Conservation (phyloP, 2,888 invertebrate genomes). For the Germaria angustata region DNA sequence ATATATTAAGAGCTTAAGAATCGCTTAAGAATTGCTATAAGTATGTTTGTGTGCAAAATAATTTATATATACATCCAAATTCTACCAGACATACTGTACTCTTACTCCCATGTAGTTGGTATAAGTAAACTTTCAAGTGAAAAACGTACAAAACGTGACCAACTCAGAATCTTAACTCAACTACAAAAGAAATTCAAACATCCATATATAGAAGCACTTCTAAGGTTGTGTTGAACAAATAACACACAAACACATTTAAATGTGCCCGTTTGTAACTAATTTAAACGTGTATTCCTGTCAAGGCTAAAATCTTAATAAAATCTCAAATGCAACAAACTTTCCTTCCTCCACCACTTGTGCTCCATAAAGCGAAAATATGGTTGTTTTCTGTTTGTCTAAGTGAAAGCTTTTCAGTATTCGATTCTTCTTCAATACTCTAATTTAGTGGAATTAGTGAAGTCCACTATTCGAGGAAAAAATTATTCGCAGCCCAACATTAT, state of each 20-base stretch:
- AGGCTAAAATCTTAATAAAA: slow-evolving; percentile 24
- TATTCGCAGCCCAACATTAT: no score
- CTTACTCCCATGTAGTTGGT: background rate
- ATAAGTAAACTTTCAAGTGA: slow-evolving; percentile 66
- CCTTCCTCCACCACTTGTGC: background rate
- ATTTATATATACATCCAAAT: no score
- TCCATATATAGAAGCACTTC: background rate
- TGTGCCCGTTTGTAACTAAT: slow-evolving; percentile 10
- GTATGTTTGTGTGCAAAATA: no score
- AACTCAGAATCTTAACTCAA: slow-evolving; percentile 51
- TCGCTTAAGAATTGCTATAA: no score
- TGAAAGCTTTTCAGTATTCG: background rate
- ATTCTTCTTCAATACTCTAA: background rate
- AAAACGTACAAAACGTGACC: slow-evolving; percentile 71
- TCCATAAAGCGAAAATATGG: no score
- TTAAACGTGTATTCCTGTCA: background rate
- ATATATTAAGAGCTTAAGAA: no score
- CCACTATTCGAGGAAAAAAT: background rate
- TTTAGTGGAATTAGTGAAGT: background rate
- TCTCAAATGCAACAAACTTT: slow-evolving; percentile 29
- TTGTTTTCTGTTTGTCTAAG: background rate
- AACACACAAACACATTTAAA: background rate
- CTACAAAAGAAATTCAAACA: background rate
- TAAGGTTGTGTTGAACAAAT: background rate
- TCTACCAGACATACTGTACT: no score